Evolutionary conservation across 2,113 vertebrate genomes (phyloP).

Genomic region (Pyrgilauda ruficollis): DNA sequence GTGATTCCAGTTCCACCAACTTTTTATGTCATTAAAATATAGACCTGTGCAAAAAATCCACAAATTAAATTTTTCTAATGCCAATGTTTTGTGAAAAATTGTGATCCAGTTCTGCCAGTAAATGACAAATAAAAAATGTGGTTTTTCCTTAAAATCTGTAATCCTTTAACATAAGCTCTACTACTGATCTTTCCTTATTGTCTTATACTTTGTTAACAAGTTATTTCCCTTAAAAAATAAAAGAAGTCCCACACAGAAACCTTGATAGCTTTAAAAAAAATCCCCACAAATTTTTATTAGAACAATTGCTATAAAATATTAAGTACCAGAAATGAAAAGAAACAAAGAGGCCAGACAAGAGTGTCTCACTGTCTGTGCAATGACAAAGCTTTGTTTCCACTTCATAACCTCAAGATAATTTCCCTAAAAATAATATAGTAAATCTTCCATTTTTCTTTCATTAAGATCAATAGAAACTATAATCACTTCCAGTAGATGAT

Average conservation of each 20-base stretch:
- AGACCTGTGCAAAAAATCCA: background rate
- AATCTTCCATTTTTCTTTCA: constrained; percentile 15
- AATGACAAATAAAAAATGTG: background rate
- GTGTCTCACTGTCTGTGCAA: background rate
- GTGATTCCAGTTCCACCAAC: background rate
- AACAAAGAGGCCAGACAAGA: background rate
- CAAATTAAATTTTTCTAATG: background rate
- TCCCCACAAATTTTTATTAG: background rate
- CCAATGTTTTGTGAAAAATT: background rate
- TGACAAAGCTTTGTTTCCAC: background rate
- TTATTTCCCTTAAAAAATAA: background rate
- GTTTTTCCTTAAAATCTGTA: background rate
- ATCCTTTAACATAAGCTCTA: background rate
- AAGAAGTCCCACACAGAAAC: background rate
- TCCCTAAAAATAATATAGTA: constrained; percentile 4
- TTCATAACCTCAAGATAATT: constrained; percentile 2
- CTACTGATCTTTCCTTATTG: background rate
- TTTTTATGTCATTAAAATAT: background rate
- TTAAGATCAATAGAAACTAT: constrained; percentile 6
- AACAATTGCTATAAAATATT: background rate
- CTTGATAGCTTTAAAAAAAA: background rate
- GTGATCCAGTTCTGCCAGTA: background rate
- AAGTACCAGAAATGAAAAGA: background rate
- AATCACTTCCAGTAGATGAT: constrained; percentile 22
- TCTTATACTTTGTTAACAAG: background rate